Conservation (phyloP, 1,140 invertebrate genomes). For the Mylabris phalerata region DNA sequence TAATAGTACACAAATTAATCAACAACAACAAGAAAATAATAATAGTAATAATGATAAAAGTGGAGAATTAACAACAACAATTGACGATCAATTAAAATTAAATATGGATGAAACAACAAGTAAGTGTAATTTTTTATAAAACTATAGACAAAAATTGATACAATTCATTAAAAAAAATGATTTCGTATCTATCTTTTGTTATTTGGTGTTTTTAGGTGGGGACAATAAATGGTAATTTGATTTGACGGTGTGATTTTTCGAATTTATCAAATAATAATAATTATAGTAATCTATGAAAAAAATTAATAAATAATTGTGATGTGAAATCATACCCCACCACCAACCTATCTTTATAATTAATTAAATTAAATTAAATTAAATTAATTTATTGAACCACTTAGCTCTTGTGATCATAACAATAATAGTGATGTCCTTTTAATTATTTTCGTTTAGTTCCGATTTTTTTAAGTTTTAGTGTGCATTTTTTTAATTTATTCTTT, state of each 20-base stretch:
- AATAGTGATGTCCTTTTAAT: too few relatives aligned
- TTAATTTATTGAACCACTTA: too few relatives aligned
- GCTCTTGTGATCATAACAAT: too few relatives aligned
- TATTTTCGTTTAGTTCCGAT: too few relatives aligned
- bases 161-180: neutral
- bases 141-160: neutral
- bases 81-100: conserved; percentile 14
- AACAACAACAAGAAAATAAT: neutral
- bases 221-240: conserved; percentile 34
- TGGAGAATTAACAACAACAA: conserved; percentile 1
- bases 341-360: too few relatives aligned
- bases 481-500: conserved; percentile 34
- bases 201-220: conserved; percentile 28
- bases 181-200: neutral
- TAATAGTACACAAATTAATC: conserved; percentile 1
- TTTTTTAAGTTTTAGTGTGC: conserved; percentile 33
- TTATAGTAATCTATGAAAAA: conserved; percentile 14
- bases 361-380: too few relatives aligned
- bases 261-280: conserved; percentile 4
- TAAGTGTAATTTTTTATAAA: conserved; percentile 3
- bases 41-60: conserved; percentile 2
- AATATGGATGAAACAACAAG: conserved; percentile 11
- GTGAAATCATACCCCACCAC: too few relatives aligned
- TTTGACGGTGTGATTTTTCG: conserved; percentile 16
- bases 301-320: too few relatives aligned